Conservation (phyloP, 2,888 invertebrate species). For the Drosophila eohydei region DNA sequence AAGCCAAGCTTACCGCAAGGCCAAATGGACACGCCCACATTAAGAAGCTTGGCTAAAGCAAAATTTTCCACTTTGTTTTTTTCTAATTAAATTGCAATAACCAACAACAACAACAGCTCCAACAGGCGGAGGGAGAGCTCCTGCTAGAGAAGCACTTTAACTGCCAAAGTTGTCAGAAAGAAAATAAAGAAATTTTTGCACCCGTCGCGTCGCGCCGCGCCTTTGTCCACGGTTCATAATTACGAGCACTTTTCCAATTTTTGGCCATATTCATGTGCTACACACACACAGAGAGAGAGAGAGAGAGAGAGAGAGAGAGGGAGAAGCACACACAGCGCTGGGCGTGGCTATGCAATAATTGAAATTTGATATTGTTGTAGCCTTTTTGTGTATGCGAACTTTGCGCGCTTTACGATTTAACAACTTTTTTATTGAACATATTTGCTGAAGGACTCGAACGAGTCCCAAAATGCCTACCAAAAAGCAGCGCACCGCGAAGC, state of each 20-base stretch:
- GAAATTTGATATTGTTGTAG: slow-evolving; percentile 30
- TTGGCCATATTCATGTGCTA: not conserved
- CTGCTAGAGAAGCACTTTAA: slow-evolving; percentile 66
- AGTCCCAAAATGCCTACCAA: slow-evolving; percentile 16
- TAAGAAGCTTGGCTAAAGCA: slow-evolving; percentile 33
- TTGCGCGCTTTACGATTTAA: slow-evolving; percentile 26
- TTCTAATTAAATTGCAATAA: slow-evolving; percentile 77
- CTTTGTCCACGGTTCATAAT: slow-evolving; percentile 55
- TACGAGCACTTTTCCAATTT: slow-evolving; percentile 35
- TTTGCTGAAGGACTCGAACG: slow-evolving; percentile 16
- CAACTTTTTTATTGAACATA: slow-evolving; percentile 45
- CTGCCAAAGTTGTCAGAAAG: slow-evolving; percentile 61
- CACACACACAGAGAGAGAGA: not conserved
- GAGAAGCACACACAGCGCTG: not conserved
- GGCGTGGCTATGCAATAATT: slow-evolving; percentile 34
- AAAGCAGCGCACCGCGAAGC: slow-evolving; percentile 21
- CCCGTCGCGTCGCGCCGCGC: not conserved
- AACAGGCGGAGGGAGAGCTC: not conserved
- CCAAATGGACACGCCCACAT: slow-evolving; percentile 30
- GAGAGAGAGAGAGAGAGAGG: too few relatives aligned
- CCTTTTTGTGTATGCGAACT: slow-evolving; percentile 12
- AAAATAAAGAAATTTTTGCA: slow-evolving; percentile 23
- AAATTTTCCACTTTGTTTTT: slow-evolving; percentile 67
- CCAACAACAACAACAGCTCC: slow-evolving; percentile 22
- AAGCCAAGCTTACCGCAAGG: slow-evolving; percentile 17